Base-by-base conservation (phyloP, 2,888 invertebrate species). In the Drosophila mercatorum region DNA sequence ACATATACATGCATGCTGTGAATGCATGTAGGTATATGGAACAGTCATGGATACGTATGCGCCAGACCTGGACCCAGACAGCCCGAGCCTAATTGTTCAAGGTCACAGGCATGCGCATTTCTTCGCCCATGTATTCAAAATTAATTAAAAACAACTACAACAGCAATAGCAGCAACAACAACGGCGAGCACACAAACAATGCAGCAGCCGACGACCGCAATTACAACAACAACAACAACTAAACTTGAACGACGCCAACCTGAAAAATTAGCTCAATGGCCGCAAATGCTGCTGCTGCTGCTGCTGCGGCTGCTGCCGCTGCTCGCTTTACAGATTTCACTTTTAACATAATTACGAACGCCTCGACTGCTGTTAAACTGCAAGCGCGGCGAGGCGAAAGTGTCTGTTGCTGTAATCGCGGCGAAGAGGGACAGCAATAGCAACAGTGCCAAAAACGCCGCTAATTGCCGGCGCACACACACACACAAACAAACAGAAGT, bases 71-170 rank as follows among this genome's bases (percentile, higher is more conserved):
- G 61, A 75, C 59, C 69, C 81, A 80, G 78, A 80, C 60, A 51
- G 72, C 59, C 72, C 73, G 85, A 74, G 80, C 85, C 90, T 81
- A 86, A 86, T 90, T 81, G 81, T 88, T 90, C 86, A 86, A 86
- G 86, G 86, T 86, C 86, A 86, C 87, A 86, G 90, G 65, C 86
- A 86, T 86, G 86, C 86, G 90, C 86, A 86, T 86, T 86, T 88
- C 83, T 86, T 79, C 69, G 64, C 60, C 68, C 77, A 81, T 71
- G 90, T 78, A 83, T 83, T 88, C 81, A 77, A 80, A 87, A 88
- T 86, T 90, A 86, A 90, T 90, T 86, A 81, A 83, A 83, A 77
- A 80, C 75, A 71, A 70, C 77, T 71, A 51, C 79, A 80, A 49
- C 60, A 72, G 2, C 62, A 64, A n/a, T 57, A 43, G 8, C 78